Evolutionary conservation across 2,888 invertebrate species (phyloP).

Genomic region (Apocheima hispidaria): DNA sequence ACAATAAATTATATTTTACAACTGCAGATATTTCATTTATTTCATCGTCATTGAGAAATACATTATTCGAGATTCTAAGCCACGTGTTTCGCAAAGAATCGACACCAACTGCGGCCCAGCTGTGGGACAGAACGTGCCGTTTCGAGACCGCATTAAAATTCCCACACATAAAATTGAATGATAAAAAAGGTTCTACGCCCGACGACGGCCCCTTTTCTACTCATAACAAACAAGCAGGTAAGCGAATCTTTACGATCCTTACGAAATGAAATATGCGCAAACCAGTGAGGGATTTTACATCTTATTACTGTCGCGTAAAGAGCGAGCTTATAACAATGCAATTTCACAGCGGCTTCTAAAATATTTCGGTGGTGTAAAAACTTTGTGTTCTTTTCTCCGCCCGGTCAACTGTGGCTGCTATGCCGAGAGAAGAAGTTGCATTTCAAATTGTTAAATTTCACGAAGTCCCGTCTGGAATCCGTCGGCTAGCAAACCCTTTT

Average conservation of each 20-base stretch:
- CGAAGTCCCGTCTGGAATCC: conserved; percentile 50
- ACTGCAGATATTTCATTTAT: conserved; percentile 49
- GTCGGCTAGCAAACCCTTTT: conserved; percentile 55
- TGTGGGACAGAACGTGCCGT: conserved; percentile 83
- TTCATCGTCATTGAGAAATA: conserved; percentile 52
- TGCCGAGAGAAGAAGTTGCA: conserved; percentile 51
- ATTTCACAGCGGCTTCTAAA: conserved; percentile 59
- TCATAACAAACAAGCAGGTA: conserved; percentile 85
- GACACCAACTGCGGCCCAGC: conserved; percentile 77
- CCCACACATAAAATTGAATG: conserved; percentile 83
- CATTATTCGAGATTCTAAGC: conserved; percentile 61
- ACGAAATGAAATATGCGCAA: conserved; percentile 76
- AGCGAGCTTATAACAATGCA: conserved; percentile 63
- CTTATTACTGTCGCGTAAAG: conserved; percentile 70
- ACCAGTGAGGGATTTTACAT: conserved; percentile 72
- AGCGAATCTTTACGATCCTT: conserved; percentile 81
- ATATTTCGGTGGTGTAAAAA: conserved; percentile 65
- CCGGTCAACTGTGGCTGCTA: conserved; percentile 58
- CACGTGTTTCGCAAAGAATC: conserved; percentile 78
- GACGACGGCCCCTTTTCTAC: conserved; percentile 75
- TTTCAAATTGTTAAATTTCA: conserved; percentile 52
- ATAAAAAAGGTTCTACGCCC: conserved; percentile 72
- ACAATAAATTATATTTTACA: conserved; percentile 60
- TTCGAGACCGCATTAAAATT: conserved; percentile 80
- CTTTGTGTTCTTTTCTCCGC: conserved; percentile 64